Evolutionary conservation across 2,113 vertebrate species (phyloP), one percentile per base, ranked within the genome.

Genomic region (Cyprinodon variegatus): DNA sequence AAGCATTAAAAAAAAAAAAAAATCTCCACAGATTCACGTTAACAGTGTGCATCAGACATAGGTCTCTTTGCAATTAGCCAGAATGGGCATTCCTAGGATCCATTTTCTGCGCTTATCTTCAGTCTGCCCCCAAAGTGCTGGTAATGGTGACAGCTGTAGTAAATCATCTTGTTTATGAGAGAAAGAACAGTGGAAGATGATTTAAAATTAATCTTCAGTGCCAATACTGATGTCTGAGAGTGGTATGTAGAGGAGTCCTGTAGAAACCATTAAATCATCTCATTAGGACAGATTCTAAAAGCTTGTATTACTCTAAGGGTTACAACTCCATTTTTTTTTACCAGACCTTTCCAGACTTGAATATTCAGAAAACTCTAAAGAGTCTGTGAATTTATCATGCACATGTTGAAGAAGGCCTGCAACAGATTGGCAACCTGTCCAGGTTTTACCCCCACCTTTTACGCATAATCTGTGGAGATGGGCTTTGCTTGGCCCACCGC

Each of bases 91-190:
- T 77, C 10, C 67, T 59, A 46, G 39, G 4, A 65, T 60, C 46
- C 53, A 43, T 40, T 64, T 68, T 70, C 45, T 53, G 29, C 45
- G 46, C 65, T 70, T 77, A 77, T 65, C 45, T 65, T 65, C 60
- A 70, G 60, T 70, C 22, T 29, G n/a, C n/a, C 46, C 62, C 50
- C 46, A 43, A 70, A 59, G 46, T 59, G 61, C 68, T 60, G 70
- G 40, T 12, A 29, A 60, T 65, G 17, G 70, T 39, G 63, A 41
- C 48, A 70, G 46, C 39, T 11, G 0, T 65, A 11, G 45, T 11
- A 8, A 70, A 46, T 69, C 11, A 14, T n/a, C 7, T 37, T n/a
- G 41, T 76, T 50, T 37, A 57, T 37, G 38, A 4, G 40, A 1
- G n/a, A 64, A 20, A 57, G 8, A 5, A 10, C 14, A 63, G n/a